Conservation (phyloP, 2,797 vertebrate genomes). For the Hephaestus fuliginosus region DNA sequence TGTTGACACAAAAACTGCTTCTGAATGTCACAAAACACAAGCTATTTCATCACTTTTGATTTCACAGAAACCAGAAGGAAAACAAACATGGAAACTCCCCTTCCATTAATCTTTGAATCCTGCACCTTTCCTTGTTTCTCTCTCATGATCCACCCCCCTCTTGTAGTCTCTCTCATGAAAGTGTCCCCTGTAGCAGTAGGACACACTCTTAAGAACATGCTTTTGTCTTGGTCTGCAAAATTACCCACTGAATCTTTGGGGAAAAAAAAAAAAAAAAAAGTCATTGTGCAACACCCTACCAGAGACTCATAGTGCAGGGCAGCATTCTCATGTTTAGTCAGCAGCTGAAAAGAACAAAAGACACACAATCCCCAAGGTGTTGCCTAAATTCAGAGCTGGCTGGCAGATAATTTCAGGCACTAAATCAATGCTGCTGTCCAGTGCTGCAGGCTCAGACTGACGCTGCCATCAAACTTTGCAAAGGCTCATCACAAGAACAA, state of each 20-base stretch:
- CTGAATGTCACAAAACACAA: not conserved
- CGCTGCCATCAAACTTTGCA: constrained; percentile 6
- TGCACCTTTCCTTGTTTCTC: not conserved
- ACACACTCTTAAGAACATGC: constrained; percentile 56
- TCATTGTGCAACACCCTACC: constrained; percentile 46
- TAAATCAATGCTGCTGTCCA: constrained; percentile 1
- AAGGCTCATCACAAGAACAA: constrained; percentile 1
- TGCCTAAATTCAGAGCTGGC: constrained; percentile 23
- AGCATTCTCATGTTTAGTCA: constrained; percentile 32
- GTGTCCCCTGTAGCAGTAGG: constrained; percentile 28
- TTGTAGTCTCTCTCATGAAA: not conserved
- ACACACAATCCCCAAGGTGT: constrained; percentile 32
- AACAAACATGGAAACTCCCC: not conserved
- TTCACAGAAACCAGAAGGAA: constrained; percentile 7
- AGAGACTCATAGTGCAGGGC: constrained; percentile 15
- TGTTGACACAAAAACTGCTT: not conserved
- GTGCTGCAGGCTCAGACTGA: not conserved
- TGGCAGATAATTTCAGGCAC: constrained; percentile 11
- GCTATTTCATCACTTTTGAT: not conserved
- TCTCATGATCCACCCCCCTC: not conserved
- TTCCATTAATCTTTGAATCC: not conserved
- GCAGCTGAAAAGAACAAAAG: constrained; percentile 52
- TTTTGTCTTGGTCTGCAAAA: constrained; percentile 52
- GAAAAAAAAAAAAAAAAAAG: not conserved
- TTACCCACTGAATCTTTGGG: constrained; percentile 48